Evolutionary conservation across 2,797 vertebrate species (phyloP), one percentile per base, ranked within the genome.

Genomic region (Tenualosa thibaudeaui): DNA sequence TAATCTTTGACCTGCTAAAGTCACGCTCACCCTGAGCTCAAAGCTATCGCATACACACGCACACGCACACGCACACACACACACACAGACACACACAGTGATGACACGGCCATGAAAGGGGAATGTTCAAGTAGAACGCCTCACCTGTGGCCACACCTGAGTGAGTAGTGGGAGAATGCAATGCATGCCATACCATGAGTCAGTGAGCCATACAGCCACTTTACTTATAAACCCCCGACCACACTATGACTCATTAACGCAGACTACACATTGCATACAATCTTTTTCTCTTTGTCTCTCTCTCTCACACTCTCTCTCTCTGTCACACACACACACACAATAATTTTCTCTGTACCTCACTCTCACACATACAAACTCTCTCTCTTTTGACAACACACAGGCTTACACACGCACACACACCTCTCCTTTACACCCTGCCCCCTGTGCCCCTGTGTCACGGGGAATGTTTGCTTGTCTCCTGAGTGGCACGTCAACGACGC

Each of bases 391-490:
- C 3, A 6, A 68, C 60, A 65, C 60, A 65, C 60, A 65, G 31
- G 31, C 31, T 31, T n/a, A 65, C 8, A 68, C 65, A 68, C 65
- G 37, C 26, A 68, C 65, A 71, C 31, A 71, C 65, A 71, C 26
- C 31, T 17, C 65, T 71, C 65, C 5, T 71, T 71, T 37, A 71
- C 65, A 31, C 24, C 26, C 62, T 65, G 62, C 62, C 62, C 62
- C 10, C 62, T 65, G 62, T 9, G 62, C 62, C 65, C 37, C 3
- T 26, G 65, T 71, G 65, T 71, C 65, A 37, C 56, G 84, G 51
- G 85, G 89, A 88, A 90, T 89, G 87, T 90, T 88, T 90, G 85
- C 86, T 82, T 56, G 58, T 37, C 83, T 85, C 85, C 85, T 83
- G 86, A 89, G 46, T 49, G 84, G 31, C 37, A 75, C 65, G 86